These are phyloP conservation scores for Liasis olivaceus DNA, from an alignment of 2,797 vertebrate species.

Conservation along the genomic window DNA sequence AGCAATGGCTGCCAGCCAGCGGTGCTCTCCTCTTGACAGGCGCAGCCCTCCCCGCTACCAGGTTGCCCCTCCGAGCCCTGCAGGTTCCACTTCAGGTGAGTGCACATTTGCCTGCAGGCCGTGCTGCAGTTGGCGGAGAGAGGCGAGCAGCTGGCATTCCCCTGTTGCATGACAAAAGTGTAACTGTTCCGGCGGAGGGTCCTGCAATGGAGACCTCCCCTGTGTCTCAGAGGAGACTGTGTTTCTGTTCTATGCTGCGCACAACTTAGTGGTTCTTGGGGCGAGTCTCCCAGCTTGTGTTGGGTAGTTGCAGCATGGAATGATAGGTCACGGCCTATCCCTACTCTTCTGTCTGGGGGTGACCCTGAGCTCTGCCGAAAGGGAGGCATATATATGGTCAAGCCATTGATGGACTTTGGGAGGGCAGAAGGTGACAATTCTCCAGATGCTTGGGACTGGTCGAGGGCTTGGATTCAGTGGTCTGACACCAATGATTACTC, in stretches of 20 bases:
- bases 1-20: too few relatives aligned
- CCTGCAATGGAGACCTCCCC: not conserved
- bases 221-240: not conserved
- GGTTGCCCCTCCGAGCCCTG: fast-evolving
- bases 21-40: not conserved
- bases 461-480: too few relatives aligned
- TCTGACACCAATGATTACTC: not conserved
- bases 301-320: not conserved
- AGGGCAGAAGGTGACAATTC: not conserved
- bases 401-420: not conserved
- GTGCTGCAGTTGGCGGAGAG: not conserved
- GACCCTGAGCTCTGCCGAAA: not conserved
- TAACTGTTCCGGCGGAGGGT: not conserved
- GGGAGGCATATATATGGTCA: not conserved
- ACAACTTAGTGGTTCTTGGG: not conserved
- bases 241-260: not conserved
- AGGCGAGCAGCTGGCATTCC: not conserved
- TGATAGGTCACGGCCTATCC: not conserved
- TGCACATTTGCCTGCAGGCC: not conserved
- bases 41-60: not conserved
- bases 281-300: not conserved
- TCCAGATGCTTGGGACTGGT: not conserved
- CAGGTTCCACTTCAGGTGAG: not conserved
- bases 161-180: not conserved
- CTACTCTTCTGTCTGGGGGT: not conserved